Conservation (phyloP, 2,797 vertebrate species). For the Enteromius trimaculatus region DNA sequence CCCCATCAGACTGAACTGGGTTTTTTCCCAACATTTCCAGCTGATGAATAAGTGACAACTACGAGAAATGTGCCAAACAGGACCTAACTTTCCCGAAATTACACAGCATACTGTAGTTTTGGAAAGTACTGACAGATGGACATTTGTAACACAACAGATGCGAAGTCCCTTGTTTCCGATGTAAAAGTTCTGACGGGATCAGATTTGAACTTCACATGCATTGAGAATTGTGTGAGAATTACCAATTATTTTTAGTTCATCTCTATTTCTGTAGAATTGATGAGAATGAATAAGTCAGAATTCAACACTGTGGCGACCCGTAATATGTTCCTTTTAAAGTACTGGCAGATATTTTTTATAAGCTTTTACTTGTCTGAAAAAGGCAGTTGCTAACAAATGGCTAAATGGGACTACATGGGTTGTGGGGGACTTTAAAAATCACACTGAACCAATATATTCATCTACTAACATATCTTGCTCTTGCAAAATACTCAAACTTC, state of each 20-base stretch:
- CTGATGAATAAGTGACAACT: neutral
- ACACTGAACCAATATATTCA: neutral
- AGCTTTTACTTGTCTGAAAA: neutral
- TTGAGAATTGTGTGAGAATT: neutral
- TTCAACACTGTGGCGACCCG: neutral
- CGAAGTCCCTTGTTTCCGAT: neutral
- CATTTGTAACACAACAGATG: neutral
- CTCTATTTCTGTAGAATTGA: neutral
- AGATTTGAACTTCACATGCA: neutral
- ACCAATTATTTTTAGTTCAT: constrained; percentile 7
- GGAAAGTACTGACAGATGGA: constrained; percentile 7
- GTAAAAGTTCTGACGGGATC: neutral
- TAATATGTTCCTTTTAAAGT: neutral
- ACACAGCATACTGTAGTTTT: neutral
- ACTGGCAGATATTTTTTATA: neutral
- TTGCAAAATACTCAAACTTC: neutral
- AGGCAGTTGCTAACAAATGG: neutral
- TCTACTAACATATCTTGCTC: neutral
- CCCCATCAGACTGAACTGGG: too few species aligned
- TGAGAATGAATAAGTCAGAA: neutral
- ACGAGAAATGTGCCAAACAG: neutral
- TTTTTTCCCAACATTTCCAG: neutral
- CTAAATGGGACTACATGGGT: neutral
- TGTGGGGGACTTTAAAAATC: too few species aligned
- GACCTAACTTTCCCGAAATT: neutral